Conservation (phyloP, 1,140 invertebrate species). For the Polypedilum pembai region DNA sequence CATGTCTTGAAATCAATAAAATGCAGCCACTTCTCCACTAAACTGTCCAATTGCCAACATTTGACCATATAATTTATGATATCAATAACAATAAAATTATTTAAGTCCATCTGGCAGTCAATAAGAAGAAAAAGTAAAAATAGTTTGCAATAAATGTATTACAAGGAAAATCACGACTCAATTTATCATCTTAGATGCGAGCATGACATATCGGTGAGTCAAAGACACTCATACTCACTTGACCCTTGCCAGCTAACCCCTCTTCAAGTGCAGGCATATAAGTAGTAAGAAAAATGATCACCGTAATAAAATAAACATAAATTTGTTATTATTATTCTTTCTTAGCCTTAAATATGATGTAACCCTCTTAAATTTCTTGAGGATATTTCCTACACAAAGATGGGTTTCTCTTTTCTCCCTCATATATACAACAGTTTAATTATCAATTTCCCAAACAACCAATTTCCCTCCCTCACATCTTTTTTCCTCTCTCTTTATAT, state of each 20-base stretch:
- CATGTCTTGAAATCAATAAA: not conserved
- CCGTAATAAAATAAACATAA: slow-evolving; percentile 28
- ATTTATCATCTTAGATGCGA: slow-evolving; percentile 15
- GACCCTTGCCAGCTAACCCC: slow-evolving; percentile 19
- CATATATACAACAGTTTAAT: not conserved
- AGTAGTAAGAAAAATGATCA: slow-evolving; percentile 28
- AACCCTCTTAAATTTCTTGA: slow-evolving; percentile 2
- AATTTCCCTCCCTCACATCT: not conserved
- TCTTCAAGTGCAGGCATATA: slow-evolving; percentile 8
- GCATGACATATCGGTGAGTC: slow-evolving; percentile 22
- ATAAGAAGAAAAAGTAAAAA: not conserved
- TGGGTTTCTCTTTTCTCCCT: not conserved
- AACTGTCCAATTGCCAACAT: not conserved
- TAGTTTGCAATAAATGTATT: not conserved
- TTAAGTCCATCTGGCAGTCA: not conserved
- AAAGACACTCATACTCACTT: slow-evolving; percentile 26
- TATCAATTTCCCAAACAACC: slow-evolving; percentile 17
- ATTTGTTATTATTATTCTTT: slow-evolving; percentile 11
- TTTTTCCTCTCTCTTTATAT: not conserved
- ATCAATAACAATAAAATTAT: slow-evolving; percentile 29
- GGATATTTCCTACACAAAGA: not conserved
- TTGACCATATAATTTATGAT: not conserved
- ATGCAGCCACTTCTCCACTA: not conserved
- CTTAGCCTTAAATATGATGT: slow-evolving; percentile 27
- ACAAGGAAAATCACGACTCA: not conserved